Percentiles rank a stretch among this genome's conserved stretches.
These are phyloP conservation scores for Drosophila repletoides DNA, from an alignment of 1,140 invertebrate genomes.

Conservation along the genomic window DNA sequence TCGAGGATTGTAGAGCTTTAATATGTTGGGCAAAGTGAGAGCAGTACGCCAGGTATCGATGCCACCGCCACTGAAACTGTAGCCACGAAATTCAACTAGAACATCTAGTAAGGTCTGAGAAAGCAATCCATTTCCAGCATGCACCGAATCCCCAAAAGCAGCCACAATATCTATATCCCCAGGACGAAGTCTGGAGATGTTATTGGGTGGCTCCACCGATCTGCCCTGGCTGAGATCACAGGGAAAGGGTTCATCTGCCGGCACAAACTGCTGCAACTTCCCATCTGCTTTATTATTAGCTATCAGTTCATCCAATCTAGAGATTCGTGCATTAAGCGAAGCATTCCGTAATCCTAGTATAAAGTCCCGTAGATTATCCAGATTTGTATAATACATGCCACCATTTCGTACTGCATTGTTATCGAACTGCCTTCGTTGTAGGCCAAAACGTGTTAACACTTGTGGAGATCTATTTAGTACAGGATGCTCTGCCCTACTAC, in stretches of 20 bases:
- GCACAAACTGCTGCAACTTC: conserved; percentile 34
- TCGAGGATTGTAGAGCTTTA: conserved; percentile 86
- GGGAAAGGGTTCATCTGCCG: conserved; percentile 22
- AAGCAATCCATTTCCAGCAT: conserved; percentile 84
- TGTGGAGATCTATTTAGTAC: neutral
- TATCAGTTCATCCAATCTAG: neutral
- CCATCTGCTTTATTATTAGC: conserved; percentile 12
- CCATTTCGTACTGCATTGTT: neutral
- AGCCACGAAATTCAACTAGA: conserved; percentile 39
- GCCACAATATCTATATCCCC: conserved; percentile 87
- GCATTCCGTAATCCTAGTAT: conserved; percentile 1
- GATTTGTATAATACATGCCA: conserved; percentile 21
- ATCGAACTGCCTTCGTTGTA: neutral
- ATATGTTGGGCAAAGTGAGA: conserved; percentile 84
- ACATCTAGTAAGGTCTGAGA: conserved; percentile 40
- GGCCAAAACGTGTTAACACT: conserved; percentile 1
- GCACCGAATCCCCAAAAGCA: conserved; percentile 87
- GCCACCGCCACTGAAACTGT: conserved; percentile 82
- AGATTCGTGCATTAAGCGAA: neutral
- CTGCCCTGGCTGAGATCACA: conserved; percentile 46
- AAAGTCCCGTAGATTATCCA: conserved; percentile 8
- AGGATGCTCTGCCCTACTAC: too few relatives aligned
- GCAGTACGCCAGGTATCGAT: conserved; percentile 84
- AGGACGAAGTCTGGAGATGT: conserved; percentile 84
- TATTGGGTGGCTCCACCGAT: conserved; percentile 64